These are phyloP conservation scores for Sminthurides aquaticus DNA, from an alignment of 2,888 invertebrate genomes.

Conservation along the genomic window DNA sequence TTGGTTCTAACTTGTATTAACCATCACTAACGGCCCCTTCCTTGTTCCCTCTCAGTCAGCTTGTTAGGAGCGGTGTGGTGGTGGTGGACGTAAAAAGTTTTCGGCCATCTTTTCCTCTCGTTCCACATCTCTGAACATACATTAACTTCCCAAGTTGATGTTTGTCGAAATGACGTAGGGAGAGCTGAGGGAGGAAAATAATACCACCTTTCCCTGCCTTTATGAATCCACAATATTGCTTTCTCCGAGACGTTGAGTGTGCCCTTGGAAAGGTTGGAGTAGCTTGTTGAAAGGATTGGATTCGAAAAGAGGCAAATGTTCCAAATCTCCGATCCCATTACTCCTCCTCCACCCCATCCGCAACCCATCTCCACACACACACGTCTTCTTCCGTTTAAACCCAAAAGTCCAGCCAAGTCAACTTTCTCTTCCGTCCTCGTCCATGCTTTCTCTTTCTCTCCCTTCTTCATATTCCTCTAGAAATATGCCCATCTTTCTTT, in stretches of 20 bases:
- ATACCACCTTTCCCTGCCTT: not conserved
- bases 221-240: constrained; percentile 5
- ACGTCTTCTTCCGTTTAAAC: no score
- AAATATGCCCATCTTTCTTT: no score
- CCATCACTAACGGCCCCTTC: no score
- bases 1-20: no score
- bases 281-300: not conserved
- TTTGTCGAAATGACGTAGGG: constrained; percentile 3
- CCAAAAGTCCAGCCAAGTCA: no score
- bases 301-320: not conserved
- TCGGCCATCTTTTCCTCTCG: not conserved
- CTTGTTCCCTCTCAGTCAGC: no score
- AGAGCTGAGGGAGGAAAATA: not conserved
- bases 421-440: no score
- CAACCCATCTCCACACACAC: not conserved
- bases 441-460: no score
- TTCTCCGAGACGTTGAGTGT: not conserved
- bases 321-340: not conserved
- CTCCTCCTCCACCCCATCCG: not conserved
- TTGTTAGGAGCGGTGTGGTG: no score
- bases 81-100: not conserved
- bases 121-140: constrained; percentile 8
- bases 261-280: not conserved
- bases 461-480: no score
- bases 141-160: constrained; percentile 3